Percentiles rank a stretch among this genome's conserved stretches.
Conservation (phyloP, 2,888 invertebrate genomes). For the Cheilosia soror region DNA sequence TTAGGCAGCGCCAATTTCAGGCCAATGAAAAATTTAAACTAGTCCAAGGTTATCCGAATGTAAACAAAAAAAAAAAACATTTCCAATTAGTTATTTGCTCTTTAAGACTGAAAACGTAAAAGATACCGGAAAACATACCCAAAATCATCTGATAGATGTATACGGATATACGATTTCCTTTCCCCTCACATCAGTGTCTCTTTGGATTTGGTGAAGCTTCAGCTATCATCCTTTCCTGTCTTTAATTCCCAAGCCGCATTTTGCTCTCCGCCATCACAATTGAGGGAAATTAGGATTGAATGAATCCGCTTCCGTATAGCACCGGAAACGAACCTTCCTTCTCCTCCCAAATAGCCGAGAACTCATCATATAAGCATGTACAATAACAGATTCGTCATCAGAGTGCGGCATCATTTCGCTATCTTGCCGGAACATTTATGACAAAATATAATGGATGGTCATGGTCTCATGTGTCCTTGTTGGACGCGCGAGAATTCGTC, state of each 20-base stretch:
- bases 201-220: background rate
- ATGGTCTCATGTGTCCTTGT: conserved; percentile 61
- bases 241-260: conserved; percentile 42
- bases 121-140: conserved; percentile 4
- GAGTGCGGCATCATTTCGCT: conserved; percentile 29
- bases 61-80: background rate
- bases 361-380: conserved; percentile 15
- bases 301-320: conserved; percentile 44
- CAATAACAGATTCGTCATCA: conserved; percentile 45
- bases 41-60: conserved; percentile 25
- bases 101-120: background rate
- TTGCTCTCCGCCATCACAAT: conserved; percentile 7
- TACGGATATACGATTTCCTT: background rate
- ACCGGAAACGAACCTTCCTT: conserved; percentile 55
- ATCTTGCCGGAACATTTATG: conserved; percentile 64
- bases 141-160: background rate
- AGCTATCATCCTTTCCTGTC: conserved; percentile 9
- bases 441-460: conserved; percentile 72
- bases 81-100: conserved; percentile 47
- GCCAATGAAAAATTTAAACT: background rate
- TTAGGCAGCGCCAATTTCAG: conserved; percentile 19
- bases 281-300: conserved; percentile 48
- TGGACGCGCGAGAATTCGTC: conserved; percentile 28
- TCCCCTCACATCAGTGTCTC: background rate
- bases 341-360: conserved; percentile 6